These are phyloP conservation scores for Parasteatoda tepidariorum DNA, from an alignment of 1,140 invertebrate species.

Conservation along the genomic window DNA sequence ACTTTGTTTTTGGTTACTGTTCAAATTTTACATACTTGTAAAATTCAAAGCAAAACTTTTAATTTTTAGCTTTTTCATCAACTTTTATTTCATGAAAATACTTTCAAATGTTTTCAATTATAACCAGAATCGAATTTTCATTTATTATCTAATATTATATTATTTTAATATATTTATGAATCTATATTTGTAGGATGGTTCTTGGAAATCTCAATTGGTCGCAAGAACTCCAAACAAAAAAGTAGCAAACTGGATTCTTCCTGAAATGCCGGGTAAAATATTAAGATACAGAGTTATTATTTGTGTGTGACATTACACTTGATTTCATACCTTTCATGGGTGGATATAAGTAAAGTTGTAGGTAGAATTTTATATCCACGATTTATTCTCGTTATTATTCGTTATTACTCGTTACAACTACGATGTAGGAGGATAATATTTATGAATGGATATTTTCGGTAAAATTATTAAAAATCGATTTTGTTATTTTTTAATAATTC, in stretches of 20 bases:
- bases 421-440: background rate
- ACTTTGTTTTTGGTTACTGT: background rate
- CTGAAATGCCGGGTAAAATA: slow-evolving; percentile 74
- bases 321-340: no score
- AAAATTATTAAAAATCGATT: no score
- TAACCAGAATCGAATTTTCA: background rate
- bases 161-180: background rate
- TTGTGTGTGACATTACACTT: no score
- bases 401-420: background rate
- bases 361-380: background rate
- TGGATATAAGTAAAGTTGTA: no score
- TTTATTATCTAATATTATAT: background rate
- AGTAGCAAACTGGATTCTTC: slow-evolving; percentile 78
- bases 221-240: slow-evolving; percentile 81
- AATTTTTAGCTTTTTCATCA: background rate
- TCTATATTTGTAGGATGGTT: background rate
- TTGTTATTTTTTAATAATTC: no score
- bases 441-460: background rate
- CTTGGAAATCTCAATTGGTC: slow-evolving; percentile 81
- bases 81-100: background rate
- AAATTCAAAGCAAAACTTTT: background rate
- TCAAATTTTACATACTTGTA: background rate
- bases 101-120: background rate
- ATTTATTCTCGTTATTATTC: background rate
- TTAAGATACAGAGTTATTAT: no score